Percentiles rank a stretch among this genome's conserved stretches.
phyloP scores from a whole-genome alignment of 1,140 invertebrate species.

The Galleria mellonella region DNA sequence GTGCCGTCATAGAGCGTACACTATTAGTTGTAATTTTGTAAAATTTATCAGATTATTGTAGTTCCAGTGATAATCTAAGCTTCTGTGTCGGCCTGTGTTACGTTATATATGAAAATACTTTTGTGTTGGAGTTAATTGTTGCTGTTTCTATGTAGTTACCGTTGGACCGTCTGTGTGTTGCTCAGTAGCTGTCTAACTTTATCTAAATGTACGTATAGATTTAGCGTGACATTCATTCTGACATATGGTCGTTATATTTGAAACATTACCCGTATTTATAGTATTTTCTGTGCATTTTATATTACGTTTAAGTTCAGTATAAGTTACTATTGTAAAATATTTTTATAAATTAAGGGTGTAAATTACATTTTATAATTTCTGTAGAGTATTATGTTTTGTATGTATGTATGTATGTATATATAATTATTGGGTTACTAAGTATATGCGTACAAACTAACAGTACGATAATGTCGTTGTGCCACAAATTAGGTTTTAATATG shows the following conservation, averaged over 20 bases:
- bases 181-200: conserved; percentile 12
- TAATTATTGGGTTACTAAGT: background rate
- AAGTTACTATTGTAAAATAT: no score
- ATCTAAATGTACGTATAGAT: conserved; percentile 1
- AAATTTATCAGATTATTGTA: conserved; percentile 21
- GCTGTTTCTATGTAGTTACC: conserved; percentile 7
- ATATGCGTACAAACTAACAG: conserved; percentile 1
- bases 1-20: no score
- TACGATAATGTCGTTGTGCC: conserved; percentile 5
- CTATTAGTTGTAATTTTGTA: conserved; percentile 24
- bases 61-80: conserved; percentile 16
- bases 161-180: conserved; percentile 11
- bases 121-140: conserved; percentile 26
- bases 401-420: no score
- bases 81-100: conserved; percentile 8
- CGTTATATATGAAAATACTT: background rate
- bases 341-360: no score
- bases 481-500: conserved; percentile 22
- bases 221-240: background rate
- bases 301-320: no score
- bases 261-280: no score
- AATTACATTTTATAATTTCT: background rate
- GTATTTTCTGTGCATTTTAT: no score
- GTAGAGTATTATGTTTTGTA: background rate
- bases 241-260: no score